Evolutionary conservation across 2,888 invertebrate genomes (phyloP).

Genomic region (Subacronicta megacephala): DNA sequence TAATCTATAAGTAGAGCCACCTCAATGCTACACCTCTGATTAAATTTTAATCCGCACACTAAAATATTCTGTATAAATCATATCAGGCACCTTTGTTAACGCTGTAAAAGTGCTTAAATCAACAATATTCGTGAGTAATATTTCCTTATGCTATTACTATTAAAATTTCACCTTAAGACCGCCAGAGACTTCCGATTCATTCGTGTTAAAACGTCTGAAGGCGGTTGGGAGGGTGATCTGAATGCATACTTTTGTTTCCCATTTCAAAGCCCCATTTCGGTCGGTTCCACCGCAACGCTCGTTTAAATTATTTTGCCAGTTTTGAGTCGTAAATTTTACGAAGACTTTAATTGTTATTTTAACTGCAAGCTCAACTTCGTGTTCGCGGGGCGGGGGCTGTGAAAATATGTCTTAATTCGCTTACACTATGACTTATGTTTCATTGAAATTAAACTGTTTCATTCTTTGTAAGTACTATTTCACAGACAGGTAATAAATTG

Average conservation of each 20-base stretch:
- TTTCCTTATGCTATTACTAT: constrained; percentile 84
- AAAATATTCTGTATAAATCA: constrained; percentile 60
- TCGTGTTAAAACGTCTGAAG: constrained; percentile 78
- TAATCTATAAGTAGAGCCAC: constrained; percentile 55
- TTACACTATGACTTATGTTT: constrained; percentile 86
- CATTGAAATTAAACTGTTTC: constrained; percentile 76
- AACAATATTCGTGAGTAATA: constrained; percentile 84
- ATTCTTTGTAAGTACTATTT: constrained; percentile 62
- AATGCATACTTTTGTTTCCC: constrained; percentile 85
- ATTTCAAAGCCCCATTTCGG: constrained; percentile 81
- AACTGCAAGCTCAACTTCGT: constrained; percentile 88
- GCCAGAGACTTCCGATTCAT: constrained; percentile 70
- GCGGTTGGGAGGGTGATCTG: constrained; percentile 70
- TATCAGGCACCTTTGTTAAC: constrained; percentile 56
- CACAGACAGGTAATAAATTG: constrained; percentile 64
- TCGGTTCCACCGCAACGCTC: constrained; percentile 77
- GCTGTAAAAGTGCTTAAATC: constrained; percentile 77
- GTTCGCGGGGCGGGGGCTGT: constrained; percentile 73
- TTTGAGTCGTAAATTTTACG: constrained; percentile 88
- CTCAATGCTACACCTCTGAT: constrained; percentile 43
- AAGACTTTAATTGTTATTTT: constrained; percentile 90
- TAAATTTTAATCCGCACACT: constrained; percentile 50
- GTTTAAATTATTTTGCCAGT: constrained; percentile 87
- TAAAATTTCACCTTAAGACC: constrained; percentile 86
- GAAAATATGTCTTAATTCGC: constrained; percentile 89